Conservation (phyloP, 2,888 invertebrate genomes). For the Idaea aversata region DNA sequence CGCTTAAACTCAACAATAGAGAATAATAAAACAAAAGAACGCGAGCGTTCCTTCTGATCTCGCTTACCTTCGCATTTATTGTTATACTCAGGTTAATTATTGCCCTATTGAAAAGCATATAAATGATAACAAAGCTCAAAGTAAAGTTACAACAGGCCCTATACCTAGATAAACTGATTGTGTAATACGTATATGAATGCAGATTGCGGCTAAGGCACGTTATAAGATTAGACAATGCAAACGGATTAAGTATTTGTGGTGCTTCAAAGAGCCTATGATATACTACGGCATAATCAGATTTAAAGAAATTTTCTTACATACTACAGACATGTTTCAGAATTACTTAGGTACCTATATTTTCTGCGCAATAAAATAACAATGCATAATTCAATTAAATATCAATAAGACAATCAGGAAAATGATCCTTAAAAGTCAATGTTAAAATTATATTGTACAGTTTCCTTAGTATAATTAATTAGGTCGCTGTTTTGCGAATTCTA, state of each 20-base stretch:
- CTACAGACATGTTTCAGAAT: not conserved
- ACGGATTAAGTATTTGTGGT: conserved; percentile 74
- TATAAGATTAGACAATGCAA: conserved; percentile 78
- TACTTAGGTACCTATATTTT: not conserved
- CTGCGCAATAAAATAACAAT: not conserved
- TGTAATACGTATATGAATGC: conserved; percentile 17
- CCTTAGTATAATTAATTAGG: not conserved
- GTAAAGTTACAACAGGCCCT: not conserved
- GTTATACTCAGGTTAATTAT: not conserved
- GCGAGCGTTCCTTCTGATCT: conserved; percentile 8
- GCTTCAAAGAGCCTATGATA: conserved; percentile 66
- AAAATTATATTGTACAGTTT: not conserved
- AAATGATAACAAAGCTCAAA: not conserved
- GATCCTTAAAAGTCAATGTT: not conserved
- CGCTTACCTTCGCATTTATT: conserved; percentile 7
- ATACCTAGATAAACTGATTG: not conserved
- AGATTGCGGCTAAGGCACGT: conserved; percentile 64
- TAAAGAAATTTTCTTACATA: conserved; percentile 35
- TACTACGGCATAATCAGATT: conserved; percentile 60
- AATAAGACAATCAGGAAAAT: not conserved
- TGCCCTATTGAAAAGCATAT: not conserved
- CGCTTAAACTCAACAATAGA: conserved; percentile 17
- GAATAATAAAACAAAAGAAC: conserved; percentile 16
- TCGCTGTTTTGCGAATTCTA: no score
- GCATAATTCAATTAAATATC: not conserved